These are phyloP conservation scores for Ictalurus furcatus DNA, from an alignment of 2,113 vertebrate species.

Conservation along the genomic window DNA sequence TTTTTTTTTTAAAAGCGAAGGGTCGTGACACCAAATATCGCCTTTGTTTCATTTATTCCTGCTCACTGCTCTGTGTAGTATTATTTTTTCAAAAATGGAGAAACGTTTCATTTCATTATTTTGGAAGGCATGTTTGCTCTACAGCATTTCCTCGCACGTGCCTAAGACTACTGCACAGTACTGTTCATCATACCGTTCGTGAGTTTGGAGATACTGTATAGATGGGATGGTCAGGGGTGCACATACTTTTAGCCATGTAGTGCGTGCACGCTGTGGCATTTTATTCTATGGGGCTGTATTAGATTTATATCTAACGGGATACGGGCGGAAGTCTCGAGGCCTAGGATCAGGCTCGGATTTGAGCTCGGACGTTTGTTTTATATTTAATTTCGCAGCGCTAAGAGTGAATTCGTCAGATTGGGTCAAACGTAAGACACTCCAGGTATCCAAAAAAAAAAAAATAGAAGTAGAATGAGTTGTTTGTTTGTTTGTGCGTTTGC, in stretches of 20 bases:
- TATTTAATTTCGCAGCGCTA: not conserved
- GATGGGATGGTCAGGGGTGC: not conserved
- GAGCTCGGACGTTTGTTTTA: not conserved
- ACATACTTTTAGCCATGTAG: not conserved
- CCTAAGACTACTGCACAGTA: too few species aligned
- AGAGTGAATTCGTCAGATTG: not conserved
- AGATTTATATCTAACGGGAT: not conserved
- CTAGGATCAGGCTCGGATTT: not conserved
- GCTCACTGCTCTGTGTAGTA: too few species aligned
- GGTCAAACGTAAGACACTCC: not conserved
- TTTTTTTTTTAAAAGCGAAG: too few species aligned
- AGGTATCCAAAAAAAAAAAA: not conserved
- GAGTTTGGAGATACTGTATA: too few species aligned
- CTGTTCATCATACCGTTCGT: not conserved
- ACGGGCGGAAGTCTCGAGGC: not conserved
- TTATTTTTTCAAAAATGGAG: too few species aligned
- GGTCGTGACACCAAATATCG: too few species aligned
- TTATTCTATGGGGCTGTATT: not conserved
- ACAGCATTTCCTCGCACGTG: too few species aligned
- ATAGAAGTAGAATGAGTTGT: not conserved
- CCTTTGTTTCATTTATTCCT: too few species aligned
- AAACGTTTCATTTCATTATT: too few species aligned
- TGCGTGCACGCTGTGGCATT: not conserved
- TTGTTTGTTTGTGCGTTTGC: constrained; percentile 47
- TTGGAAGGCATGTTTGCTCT: too few species aligned